A percentile compares a stretch with the other conserved stretches of the same genome.
Evolutionary conservation across 2,113 vertebrate genomes (phyloP).

Genomic region (Lepidothrix coronata): DNA sequence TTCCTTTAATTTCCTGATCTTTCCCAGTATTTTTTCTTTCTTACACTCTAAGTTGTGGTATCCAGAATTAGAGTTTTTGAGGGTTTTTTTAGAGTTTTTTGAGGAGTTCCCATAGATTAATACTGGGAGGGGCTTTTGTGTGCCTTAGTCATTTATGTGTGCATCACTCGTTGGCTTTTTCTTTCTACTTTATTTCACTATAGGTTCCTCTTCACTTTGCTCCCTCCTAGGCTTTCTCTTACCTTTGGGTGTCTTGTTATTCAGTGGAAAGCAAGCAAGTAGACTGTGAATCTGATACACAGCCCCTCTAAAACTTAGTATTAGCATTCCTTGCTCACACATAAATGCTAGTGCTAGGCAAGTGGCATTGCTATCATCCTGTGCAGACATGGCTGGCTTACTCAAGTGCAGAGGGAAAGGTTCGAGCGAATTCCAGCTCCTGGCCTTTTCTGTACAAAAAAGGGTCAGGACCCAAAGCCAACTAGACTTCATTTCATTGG

Average conservation of each 20-base stretch:
- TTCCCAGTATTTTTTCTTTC: not conserved
- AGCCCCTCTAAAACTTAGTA: not conserved
- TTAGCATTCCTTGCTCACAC: not conserved
- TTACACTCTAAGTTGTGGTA: not conserved
- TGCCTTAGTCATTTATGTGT: not conserved
- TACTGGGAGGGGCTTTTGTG: not conserved
- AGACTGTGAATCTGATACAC: not conserved
- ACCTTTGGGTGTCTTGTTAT: not conserved
- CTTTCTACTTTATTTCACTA: not conserved
- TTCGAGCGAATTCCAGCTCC: not conserved
- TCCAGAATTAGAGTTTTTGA: not conserved
- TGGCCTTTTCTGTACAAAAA: not conserved
- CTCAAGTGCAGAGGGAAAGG: not conserved
- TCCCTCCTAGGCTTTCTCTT: not conserved
- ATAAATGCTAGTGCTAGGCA: not conserved
- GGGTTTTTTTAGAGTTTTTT: not conserved
- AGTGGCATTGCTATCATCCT: not conserved
- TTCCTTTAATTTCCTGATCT: not conserved
- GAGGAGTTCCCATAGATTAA: not conserved
- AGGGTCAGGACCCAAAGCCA: not conserved
- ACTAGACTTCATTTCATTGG: not conserved
- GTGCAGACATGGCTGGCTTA: not conserved
- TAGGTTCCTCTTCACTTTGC: not conserved
- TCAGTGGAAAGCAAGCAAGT: not conserved
- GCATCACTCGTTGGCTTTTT: not conserved